Percentiles rank a stretch among this genome's conserved stretches.
These are phyloP conservation scores for Eupithecia pulchellata DNA, from an alignment of 2,888 invertebrate genomes.

Conservation along the genomic window DNA sequence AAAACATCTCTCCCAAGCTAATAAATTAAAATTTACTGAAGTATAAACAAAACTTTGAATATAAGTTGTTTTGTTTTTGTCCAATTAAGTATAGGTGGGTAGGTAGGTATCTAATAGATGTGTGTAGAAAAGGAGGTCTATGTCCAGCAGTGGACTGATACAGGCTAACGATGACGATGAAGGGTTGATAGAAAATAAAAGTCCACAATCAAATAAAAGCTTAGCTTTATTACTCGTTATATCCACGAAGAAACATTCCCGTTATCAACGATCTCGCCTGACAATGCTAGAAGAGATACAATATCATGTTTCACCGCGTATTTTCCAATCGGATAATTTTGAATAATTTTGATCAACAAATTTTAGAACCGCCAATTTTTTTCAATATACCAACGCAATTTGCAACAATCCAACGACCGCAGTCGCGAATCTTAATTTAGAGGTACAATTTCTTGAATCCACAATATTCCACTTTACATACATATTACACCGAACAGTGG, in stretches of 20 bases:
- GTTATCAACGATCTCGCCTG: conserved; percentile 80
- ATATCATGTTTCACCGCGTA: conserved; percentile 69
- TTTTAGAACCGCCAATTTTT: conserved; percentile 74
- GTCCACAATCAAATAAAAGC: conserved; percentile 87
- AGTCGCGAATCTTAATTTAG: conserved; percentile 63
- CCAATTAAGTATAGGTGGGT: too few relatives aligned
- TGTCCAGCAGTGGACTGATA: too few relatives aligned
- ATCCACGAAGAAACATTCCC: conserved; percentile 87
- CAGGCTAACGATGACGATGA: too few relatives aligned
- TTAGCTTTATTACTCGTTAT: conserved; percentile 91
- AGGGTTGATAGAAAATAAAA: conserved; percentile 64
- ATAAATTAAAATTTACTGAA: too few relatives aligned
- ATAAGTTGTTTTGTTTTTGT: too few relatives aligned
- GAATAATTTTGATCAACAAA: conserved; percentile 75
- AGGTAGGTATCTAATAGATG: too few relatives aligned
- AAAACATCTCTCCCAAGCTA: too few relatives aligned
- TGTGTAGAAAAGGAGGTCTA: too few relatives aligned
- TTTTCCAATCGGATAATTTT: conserved; percentile 68
- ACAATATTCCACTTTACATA: conserved; percentile 69
- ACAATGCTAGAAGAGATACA: conserved; percentile 72
- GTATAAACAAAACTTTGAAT: too few relatives aligned
- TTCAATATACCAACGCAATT: conserved; percentile 69
- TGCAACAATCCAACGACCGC: conserved; percentile 55
- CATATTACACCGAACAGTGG: conserved; percentile 84
- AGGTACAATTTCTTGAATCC: conserved; percentile 66